Evolutionary conservation across 1,140 invertebrate genomes (phyloP), one percentile per base, ranked within the genome.

Genomic region (Parapsyche elsis): DNA sequence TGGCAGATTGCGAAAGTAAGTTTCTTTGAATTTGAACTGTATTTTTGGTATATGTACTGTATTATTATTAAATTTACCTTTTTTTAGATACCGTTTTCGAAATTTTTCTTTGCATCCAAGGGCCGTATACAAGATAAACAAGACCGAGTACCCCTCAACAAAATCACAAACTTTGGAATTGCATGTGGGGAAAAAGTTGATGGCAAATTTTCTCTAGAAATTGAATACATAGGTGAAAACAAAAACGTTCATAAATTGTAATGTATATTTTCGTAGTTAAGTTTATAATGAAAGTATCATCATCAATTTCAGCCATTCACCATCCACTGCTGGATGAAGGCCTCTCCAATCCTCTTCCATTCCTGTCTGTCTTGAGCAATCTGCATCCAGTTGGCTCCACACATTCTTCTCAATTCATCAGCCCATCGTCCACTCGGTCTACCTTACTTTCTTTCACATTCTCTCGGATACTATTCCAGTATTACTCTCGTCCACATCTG

Each of bases 11-110:
- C 93, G 0, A 95, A 94, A 90, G 95, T 96, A 23, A 7, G 10
- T 16, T 67, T 7, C 1, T 7, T 4, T 38, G 1, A 67, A 67
- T 23, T 23, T 7, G 10, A 21, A 67, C 30, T 38, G 30, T 38
- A 38, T 38, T 38, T 38, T 7, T 38, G 1, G 2, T 7, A 7
- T 67, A 19, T 7, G 5, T 23, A 67, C 24, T 67, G 10, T 53
- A 14, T 53, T 53, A 14, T 5, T 12, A 53, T 53, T 53, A 14
- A 5, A 46, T 46, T 53, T 53, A 2, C 2, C 12, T 53, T 53
- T 53, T 90, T 91, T 82, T 88, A 95, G 94, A 96, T 99, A 85
- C 98, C 98, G 19, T 98, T 99, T 89, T 97, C 96, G 5, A 98
- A 97, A 88, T 99, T 99, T 87, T 92, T 95, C 76, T 87, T 97